Evolutionary conservation across 2,888 invertebrate genomes (phyloP), one percentile per base, ranked within the genome.

Genomic region (Mythimna ferrago): DNA sequence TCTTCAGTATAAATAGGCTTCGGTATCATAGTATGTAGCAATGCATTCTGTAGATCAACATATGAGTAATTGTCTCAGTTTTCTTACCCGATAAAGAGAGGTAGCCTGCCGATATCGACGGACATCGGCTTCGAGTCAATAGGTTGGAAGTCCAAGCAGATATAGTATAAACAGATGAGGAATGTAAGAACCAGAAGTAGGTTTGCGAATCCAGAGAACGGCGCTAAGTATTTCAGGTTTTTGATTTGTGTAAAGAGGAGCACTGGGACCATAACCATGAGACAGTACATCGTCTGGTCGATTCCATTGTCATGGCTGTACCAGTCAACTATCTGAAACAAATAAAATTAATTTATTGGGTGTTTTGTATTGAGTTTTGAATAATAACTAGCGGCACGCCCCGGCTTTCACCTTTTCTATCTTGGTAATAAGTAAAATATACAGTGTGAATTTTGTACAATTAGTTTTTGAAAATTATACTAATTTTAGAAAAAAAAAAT

Each of bases 161-260:
- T 97, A 90, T 98, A 99, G 91, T 98, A 98, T 66, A 99, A 96
- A 54, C 98, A 98, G 81, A 99, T 98, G 32, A 97, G 96, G 87
- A 99, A 97, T 3, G 98, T 98, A 9, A 97, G 91, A 1, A 98
- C 96, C 91, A 99, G 97, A 44, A 98, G 97, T 16, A 98, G 78
- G 90, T 99, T 99, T 57, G 99, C 99, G 62, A 98, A 94, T 73
- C 98, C 97, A 0, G 99, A 99, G 91, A 99, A 98, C 0, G 99
- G 98, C 2, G 99, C 98, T 76, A 99, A 94, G 88, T 97, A 97
- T 89, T 98, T 98, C 0, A 99, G 96, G 86, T 98, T 97, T 83
- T 98, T 97, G 80, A 98, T 97, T 85, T 96, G 96, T 1, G 96
- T 96, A 80, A 96, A 94, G 58, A 93, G 44, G 0, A 96, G 86